phyloP scores from a whole-genome alignment of 2,113 vertebrate genomes.

The Myrmophylax atrothorax region DNA sequence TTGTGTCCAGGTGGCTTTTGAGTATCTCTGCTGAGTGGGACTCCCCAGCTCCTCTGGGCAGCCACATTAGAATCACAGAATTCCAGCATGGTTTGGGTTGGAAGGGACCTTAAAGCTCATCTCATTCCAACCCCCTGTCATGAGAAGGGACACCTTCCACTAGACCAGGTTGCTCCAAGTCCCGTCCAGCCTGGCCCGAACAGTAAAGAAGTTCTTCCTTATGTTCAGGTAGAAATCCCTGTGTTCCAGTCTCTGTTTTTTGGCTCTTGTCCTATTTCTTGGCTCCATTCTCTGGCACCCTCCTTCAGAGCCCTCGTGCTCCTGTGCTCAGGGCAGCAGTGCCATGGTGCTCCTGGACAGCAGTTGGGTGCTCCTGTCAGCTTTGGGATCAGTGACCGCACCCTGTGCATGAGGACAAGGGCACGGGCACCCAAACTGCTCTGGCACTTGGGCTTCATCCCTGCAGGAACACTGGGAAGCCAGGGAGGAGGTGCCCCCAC shows the following conservation, averaged over 20 bases:
- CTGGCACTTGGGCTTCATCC: neutral
- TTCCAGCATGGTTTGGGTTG: neutral
- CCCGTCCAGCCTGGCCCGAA: neutral
- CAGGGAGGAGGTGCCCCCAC: neutral
- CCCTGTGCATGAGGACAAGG: rapidly evolving
- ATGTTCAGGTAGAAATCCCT: neutral
- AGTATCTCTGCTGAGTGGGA: neutral
- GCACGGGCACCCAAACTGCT: neutral
- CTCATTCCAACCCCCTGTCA: neutral
- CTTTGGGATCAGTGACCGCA: neutral
- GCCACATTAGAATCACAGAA: neutral
- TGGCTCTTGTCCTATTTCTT: neutral
- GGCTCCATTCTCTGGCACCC: neutral
- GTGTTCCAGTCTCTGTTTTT: neutral
- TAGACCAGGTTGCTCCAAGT: neutral
- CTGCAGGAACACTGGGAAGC: rapidly evolving
- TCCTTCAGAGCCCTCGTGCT: rapidly evolving
- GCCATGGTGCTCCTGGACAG: rapidly evolving
- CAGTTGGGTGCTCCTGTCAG: neutral
- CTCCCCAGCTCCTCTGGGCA: neutral
- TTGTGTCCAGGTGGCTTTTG: neutral
- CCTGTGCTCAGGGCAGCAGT: neutral
- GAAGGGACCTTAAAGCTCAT: neutral
- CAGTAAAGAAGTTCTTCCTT: neutral
- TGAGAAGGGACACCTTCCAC: neutral